phyloP scores from a whole-genome alignment of 2,797 vertebrate species.

The Siniperca scherzeri region DNA sequence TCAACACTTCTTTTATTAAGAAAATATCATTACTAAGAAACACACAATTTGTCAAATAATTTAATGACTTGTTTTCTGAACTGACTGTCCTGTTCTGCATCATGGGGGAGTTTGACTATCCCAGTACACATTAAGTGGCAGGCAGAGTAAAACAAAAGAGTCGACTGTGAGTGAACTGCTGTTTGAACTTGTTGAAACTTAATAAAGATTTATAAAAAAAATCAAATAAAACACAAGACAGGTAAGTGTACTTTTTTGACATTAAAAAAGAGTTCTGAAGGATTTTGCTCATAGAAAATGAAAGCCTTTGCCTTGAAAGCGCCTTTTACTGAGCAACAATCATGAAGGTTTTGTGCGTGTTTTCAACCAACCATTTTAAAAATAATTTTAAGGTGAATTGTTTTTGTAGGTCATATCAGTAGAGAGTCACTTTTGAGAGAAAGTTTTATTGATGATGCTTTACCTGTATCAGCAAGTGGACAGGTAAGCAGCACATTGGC shows the following conservation, averaged over 20 bases:
- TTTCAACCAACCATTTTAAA: not conserved
- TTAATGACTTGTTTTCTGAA: not conserved
- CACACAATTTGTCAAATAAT: not conserved
- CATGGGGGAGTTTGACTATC: not conserved
- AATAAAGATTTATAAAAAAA: no score
- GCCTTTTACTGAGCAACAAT: not conserved
- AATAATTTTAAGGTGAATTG: not conserved
- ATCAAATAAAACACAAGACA: not conserved
- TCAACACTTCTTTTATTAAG: not conserved
- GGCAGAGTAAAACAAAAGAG: not conserved
- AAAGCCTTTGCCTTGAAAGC: not conserved
- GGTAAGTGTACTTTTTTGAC: not conserved
- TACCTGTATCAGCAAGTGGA: not conserved
- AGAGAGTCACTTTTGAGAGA: not conserved
- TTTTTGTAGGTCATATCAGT: not conserved
- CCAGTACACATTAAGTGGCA: not conserved
- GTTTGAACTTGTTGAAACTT: no score
- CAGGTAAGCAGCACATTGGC: not conserved
- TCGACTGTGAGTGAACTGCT: no score
- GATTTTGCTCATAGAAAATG: not conserved
- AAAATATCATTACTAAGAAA: not conserved
- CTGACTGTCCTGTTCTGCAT: not conserved
- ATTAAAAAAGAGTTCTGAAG: not conserved
- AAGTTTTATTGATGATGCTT: not conserved
- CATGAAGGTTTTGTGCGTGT: not conserved